Base-by-base conservation (phyloP, 1,140 invertebrate species). In the Aphelinus atriplicis region DNA sequence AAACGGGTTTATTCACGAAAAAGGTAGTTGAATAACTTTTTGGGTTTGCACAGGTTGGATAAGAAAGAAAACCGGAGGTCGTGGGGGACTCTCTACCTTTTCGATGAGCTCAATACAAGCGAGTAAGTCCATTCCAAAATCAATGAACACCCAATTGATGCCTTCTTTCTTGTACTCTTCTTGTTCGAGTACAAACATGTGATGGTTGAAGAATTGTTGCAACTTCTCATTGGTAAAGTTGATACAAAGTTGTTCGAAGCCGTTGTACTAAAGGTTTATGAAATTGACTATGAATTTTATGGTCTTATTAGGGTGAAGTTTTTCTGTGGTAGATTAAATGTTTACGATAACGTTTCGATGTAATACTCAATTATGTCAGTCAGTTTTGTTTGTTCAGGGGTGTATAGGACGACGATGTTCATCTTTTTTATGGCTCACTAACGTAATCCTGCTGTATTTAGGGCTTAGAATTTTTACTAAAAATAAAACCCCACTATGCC, bases 221-320 rank as follows among this genome's bases (percentile, higher is more conserved):
- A 98, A 92, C 90, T 97, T 96, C 89, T 98, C 96, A 89, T 98
- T 98, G 89, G 96, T 98, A 90, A 97, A 98, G 92, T 98, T 98
- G 93, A 99, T 99, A 91, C 97, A 95, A 89, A 99, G 92, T 92
- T 98, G 97, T 89, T 99, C 97, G 90, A 98, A 98, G 86, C 96
- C 96, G 91, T 99, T 98, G 91, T 90, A 96, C 95, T 96, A 91
- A 83, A 84, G 86, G 73, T 71, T 72, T 55, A 75, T 10, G 71
- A 85, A 84, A 81, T 58, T 58, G 7, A 75, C 65, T 66, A 66
- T 66, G 61, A 43, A 68, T 76, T 9, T 66, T 26, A n/a, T 62
- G 4, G 60, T 48, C 26, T 50, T 1, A 7, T 56, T 7, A 53
- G 45, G 63, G 26, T 57, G 46, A 62, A 1, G 7, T 43, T 9